phyloP scores from a whole-genome alignment of 1,140 invertebrate genomes.

The Brachionus koreanus region DNA sequence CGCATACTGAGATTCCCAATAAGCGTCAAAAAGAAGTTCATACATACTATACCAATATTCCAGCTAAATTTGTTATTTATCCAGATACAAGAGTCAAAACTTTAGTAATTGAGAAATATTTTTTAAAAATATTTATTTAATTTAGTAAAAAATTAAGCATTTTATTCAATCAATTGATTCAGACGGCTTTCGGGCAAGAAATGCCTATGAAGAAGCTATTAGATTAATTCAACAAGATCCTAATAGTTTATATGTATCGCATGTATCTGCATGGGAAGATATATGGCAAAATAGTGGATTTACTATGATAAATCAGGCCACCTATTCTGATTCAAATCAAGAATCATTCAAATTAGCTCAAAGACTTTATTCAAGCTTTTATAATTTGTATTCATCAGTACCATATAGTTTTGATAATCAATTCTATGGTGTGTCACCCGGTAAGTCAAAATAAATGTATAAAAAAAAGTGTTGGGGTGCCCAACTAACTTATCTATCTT shows the following conservation, averaged over 20 bases:
- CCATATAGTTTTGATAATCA: slow-evolving; percentile 22
- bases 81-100: slow-evolving; percentile 15
- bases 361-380: slow-evolving; percentile 24
- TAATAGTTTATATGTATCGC: slow-evolving; percentile 16
- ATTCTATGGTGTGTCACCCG: slow-evolving; percentile 17
- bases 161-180: slow-evolving; percentile 41
- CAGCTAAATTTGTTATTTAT: slow-evolving; percentile 34
- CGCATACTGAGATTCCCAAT: slow-evolving; percentile 2
- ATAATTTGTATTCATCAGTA: slow-evolving; percentile 32
- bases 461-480: not conserved
- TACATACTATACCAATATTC: slow-evolving; percentile 38
- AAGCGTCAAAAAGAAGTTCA: slow-evolving; percentile 40
- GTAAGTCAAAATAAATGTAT: not conserved
- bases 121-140: not conserved
- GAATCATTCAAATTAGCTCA: slow-evolving; percentile 33
- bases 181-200: slow-evolving; percentile 22
- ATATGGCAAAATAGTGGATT: slow-evolving; percentile 37
- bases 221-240: slow-evolving; percentile 36
- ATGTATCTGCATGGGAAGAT: slow-evolving; percentile 26
- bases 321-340: not conserved
- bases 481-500: too few relatives aligned
- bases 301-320: not conserved
- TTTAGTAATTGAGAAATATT: not conserved
- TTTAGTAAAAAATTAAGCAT: slow-evolving; percentile 18
- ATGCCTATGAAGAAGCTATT: slow-evolving; percentile 17